Conservation (phyloP, 2,888 invertebrate species). For the Acleris cristana region DNA sequence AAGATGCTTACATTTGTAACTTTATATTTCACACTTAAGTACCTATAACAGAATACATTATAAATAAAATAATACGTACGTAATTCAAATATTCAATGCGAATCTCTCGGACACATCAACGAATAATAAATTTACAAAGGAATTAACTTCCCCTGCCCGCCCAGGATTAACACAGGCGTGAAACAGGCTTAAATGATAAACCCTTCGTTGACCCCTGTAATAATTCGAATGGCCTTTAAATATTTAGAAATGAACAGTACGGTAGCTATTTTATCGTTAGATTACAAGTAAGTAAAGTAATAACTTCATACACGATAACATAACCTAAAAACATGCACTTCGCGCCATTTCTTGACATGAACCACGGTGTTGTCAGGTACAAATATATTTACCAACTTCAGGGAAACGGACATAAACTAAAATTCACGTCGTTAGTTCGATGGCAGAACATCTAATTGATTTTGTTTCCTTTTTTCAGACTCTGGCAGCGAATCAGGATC, state of each 20-base stretch:
- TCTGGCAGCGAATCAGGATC: conserved; percentile 96
- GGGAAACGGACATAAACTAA: background rate
- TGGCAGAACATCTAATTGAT: too few relatives aligned
- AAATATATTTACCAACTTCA: background rate
- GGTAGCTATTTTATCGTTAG: too few relatives aligned
- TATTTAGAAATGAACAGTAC: conserved; percentile 18
- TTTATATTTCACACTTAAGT: too few relatives aligned
- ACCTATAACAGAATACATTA: too few relatives aligned
- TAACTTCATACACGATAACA: too few relatives aligned
- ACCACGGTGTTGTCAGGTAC: conserved; percentile 2
- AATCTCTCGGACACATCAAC: conserved; percentile 16
- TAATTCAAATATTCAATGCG: conserved; percentile 10
- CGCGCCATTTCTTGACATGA: conserved; percentile 10
- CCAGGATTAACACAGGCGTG: conserved; percentile 50
- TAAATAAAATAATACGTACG: background rate
- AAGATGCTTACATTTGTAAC: too few relatives aligned
- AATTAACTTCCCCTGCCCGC: conserved; percentile 35
- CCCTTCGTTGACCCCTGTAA: conserved; percentile 40
- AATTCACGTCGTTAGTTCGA: too few relatives aligned
- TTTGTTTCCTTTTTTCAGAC: conserved; percentile 80
- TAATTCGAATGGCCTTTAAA: conserved; percentile 14
- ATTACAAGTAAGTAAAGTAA: too few relatives aligned
- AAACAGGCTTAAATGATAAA: conserved; percentile 48
- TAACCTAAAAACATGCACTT: background rate
- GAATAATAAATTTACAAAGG: conserved; percentile 50